These are phyloP conservation scores for Callocephalon fimbriatum DNA, from an alignment of 2,113 vertebrate species.

Conservation along the genomic window DNA sequence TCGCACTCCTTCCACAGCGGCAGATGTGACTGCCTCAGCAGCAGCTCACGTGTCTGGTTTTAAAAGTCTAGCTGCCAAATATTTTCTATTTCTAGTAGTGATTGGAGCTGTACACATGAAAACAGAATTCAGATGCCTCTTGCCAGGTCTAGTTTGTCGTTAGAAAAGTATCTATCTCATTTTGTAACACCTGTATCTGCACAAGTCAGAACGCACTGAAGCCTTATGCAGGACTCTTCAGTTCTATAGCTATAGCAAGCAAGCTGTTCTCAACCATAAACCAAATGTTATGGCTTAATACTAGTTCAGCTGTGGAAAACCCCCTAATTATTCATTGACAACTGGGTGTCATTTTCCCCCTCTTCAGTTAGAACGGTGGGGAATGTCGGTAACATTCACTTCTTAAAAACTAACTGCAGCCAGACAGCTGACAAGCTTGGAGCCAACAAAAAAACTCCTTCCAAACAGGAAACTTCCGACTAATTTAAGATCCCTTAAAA, in stretches of 20 bases:
- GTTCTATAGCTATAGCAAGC: not conserved
- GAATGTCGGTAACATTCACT: not conserved
- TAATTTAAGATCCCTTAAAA: not conserved
- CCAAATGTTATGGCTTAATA: not conserved
- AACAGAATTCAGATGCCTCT: not conserved
- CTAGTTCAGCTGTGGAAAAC: not conserved
- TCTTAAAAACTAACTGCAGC: not conserved
- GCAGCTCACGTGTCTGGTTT: rapidly evolving
- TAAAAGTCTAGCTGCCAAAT: not conserved
- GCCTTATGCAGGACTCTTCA: rapidly evolving
- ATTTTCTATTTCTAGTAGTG: rapidly evolving
- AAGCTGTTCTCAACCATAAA: not conserved
- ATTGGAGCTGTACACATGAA: rapidly evolving
- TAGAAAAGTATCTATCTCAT: not conserved
- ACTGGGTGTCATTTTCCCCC: not conserved
- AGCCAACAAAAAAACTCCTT: not conserved
- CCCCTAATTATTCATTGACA: not conserved
- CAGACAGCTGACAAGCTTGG: not conserved
- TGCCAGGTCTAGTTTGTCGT: too few species aligned
- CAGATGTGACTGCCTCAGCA: rapidly evolving
- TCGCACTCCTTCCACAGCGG: not conserved
- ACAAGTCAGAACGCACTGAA: too few species aligned
- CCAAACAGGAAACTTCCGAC: not conserved
- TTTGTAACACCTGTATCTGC: rapidly evolving
- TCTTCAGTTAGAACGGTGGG: not conserved